These are phyloP conservation scores for Podargus strigoides DNA, from an alignment of 2,797 vertebrate genomes.

Conservation along the genomic window DNA sequence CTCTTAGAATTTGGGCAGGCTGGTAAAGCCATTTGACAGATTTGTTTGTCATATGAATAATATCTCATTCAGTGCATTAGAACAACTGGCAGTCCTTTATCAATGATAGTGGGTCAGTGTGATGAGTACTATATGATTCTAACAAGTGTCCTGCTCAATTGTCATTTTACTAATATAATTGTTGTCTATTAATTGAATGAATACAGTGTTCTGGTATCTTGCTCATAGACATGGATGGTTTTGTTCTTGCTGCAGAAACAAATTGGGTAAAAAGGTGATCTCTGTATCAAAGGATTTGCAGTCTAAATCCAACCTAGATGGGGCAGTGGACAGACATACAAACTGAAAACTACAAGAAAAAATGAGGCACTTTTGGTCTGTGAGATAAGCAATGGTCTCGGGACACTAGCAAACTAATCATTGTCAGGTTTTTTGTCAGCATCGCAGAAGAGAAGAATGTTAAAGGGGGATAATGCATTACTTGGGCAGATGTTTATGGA, in stretches of 20 bases:
- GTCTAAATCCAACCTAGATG: background rate
- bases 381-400: background rate
- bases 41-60: slow-evolving; percentile 24
- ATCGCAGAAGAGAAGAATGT: background rate
- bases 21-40: slow-evolving; percentile 4
- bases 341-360: background rate
- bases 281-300: background rate
- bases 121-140: background rate
- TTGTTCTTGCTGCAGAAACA: background rate
- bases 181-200: background rate
- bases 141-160: background rate
- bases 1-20: slow-evolving; percentile 19
- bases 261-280: background rate
- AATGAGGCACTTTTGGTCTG: background rate
- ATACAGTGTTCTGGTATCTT: background rate
- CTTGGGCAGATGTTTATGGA: background rate
- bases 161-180: background rate
- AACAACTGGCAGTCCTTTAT: background rate
- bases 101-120: background rate
- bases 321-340: background rate
- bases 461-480: background rate
- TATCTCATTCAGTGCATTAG: background rate
- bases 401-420: background rate
- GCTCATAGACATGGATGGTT: background rate
- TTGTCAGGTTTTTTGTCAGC: background rate